phyloP scores from a whole-genome alignment of 2,797 vertebrate genomes.

The Cottoperca gobio region DNA sequence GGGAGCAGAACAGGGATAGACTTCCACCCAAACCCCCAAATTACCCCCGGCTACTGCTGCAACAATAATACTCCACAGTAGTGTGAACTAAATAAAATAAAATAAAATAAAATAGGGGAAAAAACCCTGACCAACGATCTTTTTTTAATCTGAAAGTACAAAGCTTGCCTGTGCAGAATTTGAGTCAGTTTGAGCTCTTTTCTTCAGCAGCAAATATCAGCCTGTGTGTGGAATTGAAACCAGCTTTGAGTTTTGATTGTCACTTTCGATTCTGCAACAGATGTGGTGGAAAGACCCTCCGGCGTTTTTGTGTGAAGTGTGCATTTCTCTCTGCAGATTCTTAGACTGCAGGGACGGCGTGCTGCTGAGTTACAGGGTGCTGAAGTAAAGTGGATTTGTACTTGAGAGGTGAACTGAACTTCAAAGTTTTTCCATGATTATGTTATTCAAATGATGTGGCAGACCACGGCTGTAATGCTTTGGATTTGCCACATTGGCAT shows the following conservation, averaged over 20 bases:
- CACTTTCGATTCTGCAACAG: conserved; percentile 10
- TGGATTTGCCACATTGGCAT: conserved; percentile 1
- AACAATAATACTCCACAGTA: neutral
- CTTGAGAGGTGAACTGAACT: neutral
- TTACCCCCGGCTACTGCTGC: neutral
- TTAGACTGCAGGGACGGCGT: neutral
- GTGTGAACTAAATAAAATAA: neutral
- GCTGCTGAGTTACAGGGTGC: neutral
- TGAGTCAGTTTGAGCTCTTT: conserved; percentile 20
- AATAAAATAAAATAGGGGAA: neutral
- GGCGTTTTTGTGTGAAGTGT: conserved; percentile 4
- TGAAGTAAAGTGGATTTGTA: neutral
- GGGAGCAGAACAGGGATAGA: conserved; percentile 21
- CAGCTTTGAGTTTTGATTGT: conserved; percentile 21
- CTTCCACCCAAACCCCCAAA: conserved; percentile 3
- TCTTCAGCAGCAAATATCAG: conserved; percentile 17
- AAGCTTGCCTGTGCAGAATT: conserved; percentile 24
- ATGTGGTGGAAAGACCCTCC: conserved; percentile 18
- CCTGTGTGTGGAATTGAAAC: conserved; percentile 20
- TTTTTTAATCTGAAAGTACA: neutral
- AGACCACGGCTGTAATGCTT: neutral
- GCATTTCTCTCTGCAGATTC: neutral
- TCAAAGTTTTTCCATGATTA: neutral
- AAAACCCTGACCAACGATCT: neutral
- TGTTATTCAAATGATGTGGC: conserved; percentile 13